Conservation (phyloP, 2,797 vertebrate genomes). For the Clarias pachynema region DNA sequence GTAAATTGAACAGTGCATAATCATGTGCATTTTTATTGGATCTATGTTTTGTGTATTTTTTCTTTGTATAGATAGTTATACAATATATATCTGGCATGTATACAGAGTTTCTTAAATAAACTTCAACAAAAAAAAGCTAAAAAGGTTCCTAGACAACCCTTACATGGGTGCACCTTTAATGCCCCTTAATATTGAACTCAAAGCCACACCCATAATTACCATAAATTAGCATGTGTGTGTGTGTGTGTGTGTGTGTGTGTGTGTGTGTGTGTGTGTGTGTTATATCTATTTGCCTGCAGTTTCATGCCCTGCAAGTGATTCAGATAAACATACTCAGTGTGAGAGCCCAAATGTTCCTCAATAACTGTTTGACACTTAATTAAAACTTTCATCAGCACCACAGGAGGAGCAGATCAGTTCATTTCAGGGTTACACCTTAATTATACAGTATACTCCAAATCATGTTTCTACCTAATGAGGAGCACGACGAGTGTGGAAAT, state of each 20-base stretch:
- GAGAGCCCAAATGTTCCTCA: slow-evolving; percentile 60
- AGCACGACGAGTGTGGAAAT: slow-evolving; percentile 55
- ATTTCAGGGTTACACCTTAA: slow-evolving; percentile 64
- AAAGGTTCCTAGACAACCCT: too few relatives aligned
- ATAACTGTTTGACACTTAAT: slow-evolving; percentile 74
- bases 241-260: background rate
- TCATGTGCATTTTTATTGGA: background rate
- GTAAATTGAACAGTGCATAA: background rate
- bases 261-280: too few relatives aligned
- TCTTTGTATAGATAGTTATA: background rate
- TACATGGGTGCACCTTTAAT: too few relatives aligned
- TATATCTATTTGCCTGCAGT: slow-evolving; percentile 18
- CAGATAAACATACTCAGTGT: slow-evolving; percentile 68
- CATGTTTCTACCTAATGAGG: slow-evolving; percentile 61
- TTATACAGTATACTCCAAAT: slow-evolving; percentile 62
- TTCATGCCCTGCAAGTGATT: slow-evolving; percentile 64
- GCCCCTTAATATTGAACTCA: too few relatives aligned
- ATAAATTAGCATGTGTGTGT: too few relatives aligned
- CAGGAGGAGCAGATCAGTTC: slow-evolving; percentile 67
- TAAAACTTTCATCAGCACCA: slow-evolving; percentile 75
- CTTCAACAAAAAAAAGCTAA: too few relatives aligned
- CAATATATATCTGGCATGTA: background rate
- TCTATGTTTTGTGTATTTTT: background rate
- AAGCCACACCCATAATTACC: too few relatives aligned
- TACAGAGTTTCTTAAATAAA: background rate